phyloP scores from a whole-genome alignment of 2,888 invertebrate species.

The Ophion ventricosus region DNA sequence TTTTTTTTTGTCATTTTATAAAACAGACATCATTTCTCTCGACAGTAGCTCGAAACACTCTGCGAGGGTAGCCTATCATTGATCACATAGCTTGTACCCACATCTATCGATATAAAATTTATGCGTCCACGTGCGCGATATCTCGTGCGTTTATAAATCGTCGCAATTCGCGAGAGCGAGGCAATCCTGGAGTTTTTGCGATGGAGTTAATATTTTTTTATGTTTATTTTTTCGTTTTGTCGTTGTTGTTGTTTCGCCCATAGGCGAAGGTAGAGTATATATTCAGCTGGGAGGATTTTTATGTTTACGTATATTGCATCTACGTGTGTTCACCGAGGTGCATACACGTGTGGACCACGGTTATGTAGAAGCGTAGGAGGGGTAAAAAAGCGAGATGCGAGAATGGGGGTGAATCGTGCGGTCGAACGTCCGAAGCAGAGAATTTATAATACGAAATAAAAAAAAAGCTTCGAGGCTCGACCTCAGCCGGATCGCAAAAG shows the following conservation, averaged over 20 bases:
- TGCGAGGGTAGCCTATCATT: neutral
- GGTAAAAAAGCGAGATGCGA: constrained; percentile 35
- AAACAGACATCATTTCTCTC: neutral
- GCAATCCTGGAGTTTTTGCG: constrained; percentile 23
- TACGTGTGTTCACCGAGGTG: constrained; percentile 13
- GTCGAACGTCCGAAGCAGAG: constrained; percentile 76
- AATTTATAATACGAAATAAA: constrained; percentile 77
- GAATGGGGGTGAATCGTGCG: constrained; percentile 60
- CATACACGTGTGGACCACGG: constrained; percentile 47
- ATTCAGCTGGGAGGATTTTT: constrained; percentile 32
- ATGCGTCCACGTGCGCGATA: neutral
- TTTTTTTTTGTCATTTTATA: neutral
- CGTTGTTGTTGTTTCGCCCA: constrained; percentile 7
- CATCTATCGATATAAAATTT: neutral
- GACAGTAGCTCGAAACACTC: neutral
- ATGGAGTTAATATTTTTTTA: constrained; percentile 19
- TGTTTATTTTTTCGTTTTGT: neutral
- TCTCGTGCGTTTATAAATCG: constrained; percentile 9
- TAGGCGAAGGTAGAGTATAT: constrained; percentile 18
- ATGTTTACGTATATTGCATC: constrained; percentile 47
- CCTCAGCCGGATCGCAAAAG: constrained; percentile 61
- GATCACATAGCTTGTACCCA: neutral
- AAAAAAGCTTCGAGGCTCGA: constrained; percentile 63
- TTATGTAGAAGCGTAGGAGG: constrained; percentile 28
- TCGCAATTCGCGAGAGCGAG: neutral